A percentile compares a stretch with the other conserved stretches of the same genome.
Evolutionary conservation across 2,797 vertebrate genomes (phyloP).

Genomic region (Micrastur ruficollis): DNA sequence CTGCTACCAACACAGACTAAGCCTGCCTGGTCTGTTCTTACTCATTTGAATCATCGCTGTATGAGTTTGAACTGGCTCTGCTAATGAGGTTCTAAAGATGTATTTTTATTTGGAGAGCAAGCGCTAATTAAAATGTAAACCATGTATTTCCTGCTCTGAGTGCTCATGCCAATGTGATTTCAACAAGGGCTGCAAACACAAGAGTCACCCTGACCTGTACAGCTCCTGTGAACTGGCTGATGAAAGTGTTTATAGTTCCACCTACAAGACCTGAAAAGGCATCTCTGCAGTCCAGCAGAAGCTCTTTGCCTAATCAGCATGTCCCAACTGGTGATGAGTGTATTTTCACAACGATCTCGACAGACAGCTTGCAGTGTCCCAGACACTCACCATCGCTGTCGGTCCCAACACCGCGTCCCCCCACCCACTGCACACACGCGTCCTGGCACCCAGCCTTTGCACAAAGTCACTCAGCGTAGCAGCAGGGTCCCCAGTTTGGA

Average conservation of each 20-base stretch:
- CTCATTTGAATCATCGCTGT: background rate
- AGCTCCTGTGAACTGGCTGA: background rate
- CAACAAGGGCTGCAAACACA: background rate
- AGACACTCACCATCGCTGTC: rapidly evolving
- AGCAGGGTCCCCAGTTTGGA: background rate
- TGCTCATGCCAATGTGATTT: background rate
- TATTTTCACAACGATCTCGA: rapidly evolving
- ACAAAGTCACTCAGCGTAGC: rapidly evolving
- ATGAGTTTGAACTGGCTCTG: background rate
- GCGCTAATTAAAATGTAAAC: background rate
- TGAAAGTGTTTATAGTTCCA: background rate
- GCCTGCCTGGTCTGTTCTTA: background rate
- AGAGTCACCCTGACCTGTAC: background rate
- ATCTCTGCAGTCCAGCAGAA: background rate
- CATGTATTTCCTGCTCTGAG: background rate
- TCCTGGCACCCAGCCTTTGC: background rate
- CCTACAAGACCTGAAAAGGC: background rate
- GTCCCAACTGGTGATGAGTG: rapidly evolving
- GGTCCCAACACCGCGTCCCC: rapidly evolving
- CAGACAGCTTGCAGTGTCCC: background rate
- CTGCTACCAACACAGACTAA: background rate
- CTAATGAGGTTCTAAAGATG: background rate
- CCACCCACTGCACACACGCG: rapidly evolving
- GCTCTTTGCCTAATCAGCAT: background rate
- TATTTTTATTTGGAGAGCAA: background rate